Base-by-base conservation (phyloP, 2,113 vertebrate genomes). In the Callipepla squamata region DNA sequence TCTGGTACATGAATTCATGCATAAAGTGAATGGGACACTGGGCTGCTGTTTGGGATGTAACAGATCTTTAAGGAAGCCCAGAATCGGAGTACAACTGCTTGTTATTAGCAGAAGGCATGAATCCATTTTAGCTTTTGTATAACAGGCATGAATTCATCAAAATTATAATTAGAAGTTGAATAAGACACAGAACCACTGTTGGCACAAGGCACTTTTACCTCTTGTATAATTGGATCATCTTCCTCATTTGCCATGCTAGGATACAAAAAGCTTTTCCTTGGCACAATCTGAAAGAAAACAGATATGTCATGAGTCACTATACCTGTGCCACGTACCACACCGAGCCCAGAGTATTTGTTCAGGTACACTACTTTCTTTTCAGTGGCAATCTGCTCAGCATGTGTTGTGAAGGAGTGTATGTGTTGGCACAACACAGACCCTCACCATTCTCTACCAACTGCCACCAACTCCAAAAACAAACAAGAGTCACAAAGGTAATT, bases 201-300 rank as follows among this genome's bases (percentile, higher is more conserved):
- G 25, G n/a, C n/a, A 55, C 40, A 36, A 48, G 7, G 9, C 45
- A 73, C 34, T 75, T 95, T 95, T 97, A 99, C 99, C 98, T 99
- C 99, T 95, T 99, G 98, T 98, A 99, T 98, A 93, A 99, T 98
- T 85, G 99, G 99, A 97, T 99, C 99, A 92, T 99, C 99, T 87
- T 99, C 99, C 97, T 99, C 98, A 96, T 99, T 99, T 97, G 99
- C 99, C 99, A 99, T 99, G 97, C 96, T 98, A 99, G 96, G 97
- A 95, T 76, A 83, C 77, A 70, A 87, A 85, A 89, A 65, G 62
- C 67, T 88, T 62, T 87, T 80, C 82, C 85, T 84, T 76, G 22
- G 81, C 74, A 90, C 88, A 78, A 86, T 50, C 96, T 98, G 97
- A 90, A 97, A 97, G 83, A 86, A 92, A 97, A 21, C 86, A 65